Evolutionary conservation across 2,113 vertebrate species (phyloP).

Genomic region (Siphamia tubifer): DNA sequence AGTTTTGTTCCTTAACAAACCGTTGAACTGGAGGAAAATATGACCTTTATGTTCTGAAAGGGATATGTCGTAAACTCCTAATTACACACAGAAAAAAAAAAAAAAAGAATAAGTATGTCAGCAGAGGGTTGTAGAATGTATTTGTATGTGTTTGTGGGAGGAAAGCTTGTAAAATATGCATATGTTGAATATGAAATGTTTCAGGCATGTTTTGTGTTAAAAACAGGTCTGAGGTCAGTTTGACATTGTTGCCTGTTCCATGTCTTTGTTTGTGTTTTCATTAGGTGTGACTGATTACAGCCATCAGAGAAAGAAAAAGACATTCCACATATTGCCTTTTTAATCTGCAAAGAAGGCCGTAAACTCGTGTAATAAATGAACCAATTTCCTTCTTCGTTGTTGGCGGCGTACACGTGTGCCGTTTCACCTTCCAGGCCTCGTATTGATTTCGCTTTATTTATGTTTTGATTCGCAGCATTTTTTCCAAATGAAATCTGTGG

Average conservation of each 20-base stretch:
- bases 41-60: too few species aligned
- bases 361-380: background rate
- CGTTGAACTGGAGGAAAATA: too few species aligned
- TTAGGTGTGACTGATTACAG: slow-evolving; percentile 16
- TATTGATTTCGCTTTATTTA: too few species aligned
- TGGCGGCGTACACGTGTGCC: background rate
- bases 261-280: slow-evolving; percentile 7
- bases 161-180: background rate
- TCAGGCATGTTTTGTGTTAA: too few species aligned
- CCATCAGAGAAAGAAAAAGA: slow-evolving; percentile 1
- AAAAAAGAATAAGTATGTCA: background rate
- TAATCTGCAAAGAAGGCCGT: background rate
- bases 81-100: background rate
- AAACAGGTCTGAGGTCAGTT: background rate
- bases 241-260: background rate
- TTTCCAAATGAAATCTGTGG: too few species aligned
- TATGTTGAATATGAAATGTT: background rate
- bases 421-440: too few species aligned
- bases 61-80: background rate
- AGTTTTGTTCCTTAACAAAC: too few species aligned
- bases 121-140: background rate
- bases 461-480: too few species aligned
- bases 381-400: background rate
- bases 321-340: slow-evolving; percentile 5
- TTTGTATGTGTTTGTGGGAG: background rate